A percentile compares a stretch with the other conserved stretches of the same genome.
phyloP scores from a whole-genome alignment of 2,113 vertebrate species.

The Progne subis region DNA sequence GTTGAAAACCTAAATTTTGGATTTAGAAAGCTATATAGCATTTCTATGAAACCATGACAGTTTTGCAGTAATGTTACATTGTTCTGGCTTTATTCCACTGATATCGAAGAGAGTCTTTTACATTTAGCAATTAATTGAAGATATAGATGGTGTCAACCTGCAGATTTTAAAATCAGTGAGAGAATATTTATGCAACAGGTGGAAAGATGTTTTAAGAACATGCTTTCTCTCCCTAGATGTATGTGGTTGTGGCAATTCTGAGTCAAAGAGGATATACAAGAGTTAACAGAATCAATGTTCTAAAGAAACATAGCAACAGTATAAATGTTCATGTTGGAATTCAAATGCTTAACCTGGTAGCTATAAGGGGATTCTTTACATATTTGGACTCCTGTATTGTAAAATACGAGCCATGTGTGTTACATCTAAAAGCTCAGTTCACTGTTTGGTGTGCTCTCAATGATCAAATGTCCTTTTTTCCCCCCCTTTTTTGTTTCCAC shows the following conservation, averaged over 20 bases:
- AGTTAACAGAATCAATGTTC: neutral
- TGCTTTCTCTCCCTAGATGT: neutral
- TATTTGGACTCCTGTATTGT: slow-evolving; percentile 17
- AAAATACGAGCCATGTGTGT: slow-evolving; percentile 16
- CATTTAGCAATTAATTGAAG: neutral
- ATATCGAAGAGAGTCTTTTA: neutral
- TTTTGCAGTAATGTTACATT: neutral
- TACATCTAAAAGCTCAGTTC: neutral
- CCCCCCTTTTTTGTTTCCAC: neutral
- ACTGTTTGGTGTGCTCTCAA: neutral
- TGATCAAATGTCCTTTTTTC: neutral
- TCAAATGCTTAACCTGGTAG: slow-evolving; percentile 12
- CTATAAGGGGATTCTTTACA: slow-evolving; percentile 24
- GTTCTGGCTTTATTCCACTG: slow-evolving; percentile 20
- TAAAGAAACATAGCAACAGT: neutral
- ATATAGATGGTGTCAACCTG: neutral
- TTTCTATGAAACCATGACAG: neutral
- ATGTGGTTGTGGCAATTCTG: neutral
- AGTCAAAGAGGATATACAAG: neutral
- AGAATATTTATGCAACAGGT: neutral
- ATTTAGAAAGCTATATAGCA: neutral
- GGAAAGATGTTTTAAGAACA: neutral
- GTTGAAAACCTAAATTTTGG: slow-evolving; percentile 24
- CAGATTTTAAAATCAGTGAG: neutral
- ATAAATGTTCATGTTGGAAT: neutral